These are phyloP conservation scores for Trematomus loennbergii DNA, from an alignment of 2,113 vertebrate species.

Conservation along the genomic window DNA sequence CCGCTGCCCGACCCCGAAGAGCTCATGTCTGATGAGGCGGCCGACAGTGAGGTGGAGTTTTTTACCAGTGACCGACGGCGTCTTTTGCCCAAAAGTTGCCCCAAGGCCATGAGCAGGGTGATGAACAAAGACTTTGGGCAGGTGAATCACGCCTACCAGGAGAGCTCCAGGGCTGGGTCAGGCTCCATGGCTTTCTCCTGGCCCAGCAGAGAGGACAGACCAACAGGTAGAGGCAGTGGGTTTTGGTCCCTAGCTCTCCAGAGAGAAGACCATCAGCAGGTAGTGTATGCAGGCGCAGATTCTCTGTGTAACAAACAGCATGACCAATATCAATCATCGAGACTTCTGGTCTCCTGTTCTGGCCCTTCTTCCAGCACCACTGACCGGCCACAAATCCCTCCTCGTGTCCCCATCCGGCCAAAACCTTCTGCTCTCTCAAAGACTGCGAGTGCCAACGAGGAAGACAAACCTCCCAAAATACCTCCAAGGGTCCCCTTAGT, in stretches of 20 bases:
- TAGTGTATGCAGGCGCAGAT: conserved; percentile 11
- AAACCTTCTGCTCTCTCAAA: conserved; percentile 75
- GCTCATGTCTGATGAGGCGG: conserved; percentile 85
- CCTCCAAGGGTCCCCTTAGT: conserved; percentile 91
- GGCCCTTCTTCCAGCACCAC: conserved; percentile 21
- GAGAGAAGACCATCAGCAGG: conserved; percentile 43
- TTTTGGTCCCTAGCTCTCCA: conserved; percentile 43
- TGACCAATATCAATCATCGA: conserved; percentile 79
- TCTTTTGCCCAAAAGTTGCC: conserved; percentile 85
- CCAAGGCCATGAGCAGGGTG: conserved; percentile 77
- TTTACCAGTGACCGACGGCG: conserved; percentile 88
- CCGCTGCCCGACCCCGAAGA: conserved; percentile 89
- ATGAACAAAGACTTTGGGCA: conserved; percentile 89
- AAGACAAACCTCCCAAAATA: conserved; percentile 92
- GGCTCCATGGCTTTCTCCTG: conserved; percentile 68
- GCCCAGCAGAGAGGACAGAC: conserved; percentile 63
- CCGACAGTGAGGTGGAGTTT: conserved; percentile 93
- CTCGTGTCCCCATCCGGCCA: conserved; percentile 91
- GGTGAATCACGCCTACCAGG: conserved; percentile 92
- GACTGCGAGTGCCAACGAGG: conserved; percentile 82
- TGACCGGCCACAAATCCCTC: conserved; percentile 92
- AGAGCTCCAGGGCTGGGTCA: conserved; percentile 60
- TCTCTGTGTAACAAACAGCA: conserved; percentile 51
- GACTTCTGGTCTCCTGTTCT: conserved; percentile 79
- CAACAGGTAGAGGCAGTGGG: conserved; percentile 1